These are phyloP conservation scores for Mustelus asterias DNA, from an alignment of 2,113 vertebrate genomes.

Conservation along the genomic window DNA sequence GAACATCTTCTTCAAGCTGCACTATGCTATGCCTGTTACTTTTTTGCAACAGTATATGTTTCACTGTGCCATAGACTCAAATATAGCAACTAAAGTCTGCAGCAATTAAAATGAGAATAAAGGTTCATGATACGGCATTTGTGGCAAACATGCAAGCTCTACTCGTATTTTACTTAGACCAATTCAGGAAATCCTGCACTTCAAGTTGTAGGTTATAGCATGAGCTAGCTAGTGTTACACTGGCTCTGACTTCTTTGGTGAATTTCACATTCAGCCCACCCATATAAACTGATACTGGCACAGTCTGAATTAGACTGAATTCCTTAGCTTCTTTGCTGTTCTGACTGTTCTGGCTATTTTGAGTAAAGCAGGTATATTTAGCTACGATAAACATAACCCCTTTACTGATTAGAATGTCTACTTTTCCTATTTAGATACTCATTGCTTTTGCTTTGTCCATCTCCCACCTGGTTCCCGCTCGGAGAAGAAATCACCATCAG, in stretches of 20 bases:
- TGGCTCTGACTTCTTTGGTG: background rate
- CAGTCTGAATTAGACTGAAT: background rate
- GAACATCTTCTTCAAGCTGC: background rate
- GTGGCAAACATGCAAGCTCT: background rate
- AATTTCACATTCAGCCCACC: background rate
- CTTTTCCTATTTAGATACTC: background rate
- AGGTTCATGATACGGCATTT: background rate
- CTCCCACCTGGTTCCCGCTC: background rate
- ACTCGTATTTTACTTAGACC: background rate
- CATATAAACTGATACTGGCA: background rate
- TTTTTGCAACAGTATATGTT: too few relatives aligned
- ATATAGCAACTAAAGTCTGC: background rate
- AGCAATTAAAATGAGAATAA: background rate
- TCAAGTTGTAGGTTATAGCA: background rate
- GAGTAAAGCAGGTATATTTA: too few relatives aligned
- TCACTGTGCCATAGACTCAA: background rate
- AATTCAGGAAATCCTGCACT: too few relatives aligned
- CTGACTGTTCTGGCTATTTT: too few relatives aligned
- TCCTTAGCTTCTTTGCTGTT: background rate
- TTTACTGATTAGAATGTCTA: background rate
- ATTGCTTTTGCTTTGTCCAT: background rate
- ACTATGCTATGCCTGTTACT: too few relatives aligned
- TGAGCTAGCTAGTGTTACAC: background rate
- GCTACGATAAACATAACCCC: background rate
- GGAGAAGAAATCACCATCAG: background rate